A percentile compares a stretch with the other conserved stretches of the same genome.
Evolutionary conservation across 2,797 vertebrate genomes (phyloP).

Genomic region (Tenualosa ilisha): DNA sequence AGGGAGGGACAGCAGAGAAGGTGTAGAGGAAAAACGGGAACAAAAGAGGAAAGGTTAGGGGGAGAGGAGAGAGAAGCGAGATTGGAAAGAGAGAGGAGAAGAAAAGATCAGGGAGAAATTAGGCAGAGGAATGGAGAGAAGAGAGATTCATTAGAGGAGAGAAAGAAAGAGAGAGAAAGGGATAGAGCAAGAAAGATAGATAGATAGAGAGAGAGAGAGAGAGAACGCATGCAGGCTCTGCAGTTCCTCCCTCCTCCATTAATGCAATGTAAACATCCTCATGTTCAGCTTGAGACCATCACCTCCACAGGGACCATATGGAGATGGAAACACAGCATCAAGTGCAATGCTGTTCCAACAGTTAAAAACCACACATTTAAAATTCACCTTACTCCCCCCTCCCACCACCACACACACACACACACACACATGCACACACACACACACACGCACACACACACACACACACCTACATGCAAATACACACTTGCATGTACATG

Average conservation of each 20-base stretch:
- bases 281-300: neutral
- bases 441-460: neutral
- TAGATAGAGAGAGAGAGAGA: neutral
- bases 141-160: neutral
- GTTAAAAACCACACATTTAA: neutral
- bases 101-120: neutral
- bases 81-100: neutral
- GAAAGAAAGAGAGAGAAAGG: neutral
- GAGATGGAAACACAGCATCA: neutral
- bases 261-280: constrained; percentile 20
- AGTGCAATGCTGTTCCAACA: constrained; percentile 10
- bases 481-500: neutral
- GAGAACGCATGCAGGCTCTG: constrained; percentile 10
- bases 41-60: neutral
- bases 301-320: constrained; percentile 19
- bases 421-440: neutral
- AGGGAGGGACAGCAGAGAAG: neutral
- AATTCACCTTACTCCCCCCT: neutral
- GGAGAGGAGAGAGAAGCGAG: neutral
- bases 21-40: neutral
- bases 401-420: neutral
- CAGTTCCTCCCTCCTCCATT: neutral
- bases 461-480: neutral
- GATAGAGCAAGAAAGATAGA: no score
- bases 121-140: neutral